Percentiles rank a stretch among this genome's conserved stretches.
Conservation (phyloP, 2,888 invertebrate genomes). For the Rhimphoctona megacephalus region DNA sequence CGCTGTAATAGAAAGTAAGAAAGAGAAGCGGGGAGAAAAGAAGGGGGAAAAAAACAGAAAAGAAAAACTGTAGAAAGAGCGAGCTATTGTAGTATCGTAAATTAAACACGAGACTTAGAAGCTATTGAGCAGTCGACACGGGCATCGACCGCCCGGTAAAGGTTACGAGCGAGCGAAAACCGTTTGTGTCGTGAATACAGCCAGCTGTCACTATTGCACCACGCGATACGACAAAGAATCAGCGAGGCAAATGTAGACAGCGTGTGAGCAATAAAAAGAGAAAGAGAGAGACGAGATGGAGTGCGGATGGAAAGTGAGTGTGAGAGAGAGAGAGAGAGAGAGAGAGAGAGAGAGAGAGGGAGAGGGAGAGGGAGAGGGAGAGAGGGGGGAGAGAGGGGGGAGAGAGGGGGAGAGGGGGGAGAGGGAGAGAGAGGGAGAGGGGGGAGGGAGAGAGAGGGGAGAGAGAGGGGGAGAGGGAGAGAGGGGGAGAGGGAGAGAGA, state of each 20-base stretch:
- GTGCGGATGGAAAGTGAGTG: background rate
- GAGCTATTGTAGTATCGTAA: slow-evolving; percentile 69
- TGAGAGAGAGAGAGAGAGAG: background rate
- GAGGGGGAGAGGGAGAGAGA: background rate
- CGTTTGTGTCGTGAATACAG: slow-evolving; percentile 73
- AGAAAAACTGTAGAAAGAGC: slow-evolving; percentile 35
- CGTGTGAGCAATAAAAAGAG: background rate
- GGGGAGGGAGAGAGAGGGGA: background rate
- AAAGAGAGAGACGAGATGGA: background rate
- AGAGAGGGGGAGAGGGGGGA: background rate
- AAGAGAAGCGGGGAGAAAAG: slow-evolving; percentile 11
- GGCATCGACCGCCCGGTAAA: slow-evolving; percentile 77
- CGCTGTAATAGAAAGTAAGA: background rate
- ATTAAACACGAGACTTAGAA: slow-evolving; percentile 76
- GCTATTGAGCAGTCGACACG: slow-evolving; percentile 74
- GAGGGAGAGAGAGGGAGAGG: background rate
- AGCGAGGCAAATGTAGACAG: background rate
- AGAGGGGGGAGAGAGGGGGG: no score
- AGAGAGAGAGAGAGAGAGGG: background rate
- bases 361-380: no score
- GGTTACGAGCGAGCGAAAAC: slow-evolving; percentile 76
- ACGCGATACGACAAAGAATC: slow-evolving; percentile 12
- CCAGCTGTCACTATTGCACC: slow-evolving; percentile 73
- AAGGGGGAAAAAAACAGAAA: slow-evolving; percentile 16
- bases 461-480: background rate